Base-by-base conservation (phyloP, 2,888 invertebrate genomes). In the Argyra leucocephala region DNA sequence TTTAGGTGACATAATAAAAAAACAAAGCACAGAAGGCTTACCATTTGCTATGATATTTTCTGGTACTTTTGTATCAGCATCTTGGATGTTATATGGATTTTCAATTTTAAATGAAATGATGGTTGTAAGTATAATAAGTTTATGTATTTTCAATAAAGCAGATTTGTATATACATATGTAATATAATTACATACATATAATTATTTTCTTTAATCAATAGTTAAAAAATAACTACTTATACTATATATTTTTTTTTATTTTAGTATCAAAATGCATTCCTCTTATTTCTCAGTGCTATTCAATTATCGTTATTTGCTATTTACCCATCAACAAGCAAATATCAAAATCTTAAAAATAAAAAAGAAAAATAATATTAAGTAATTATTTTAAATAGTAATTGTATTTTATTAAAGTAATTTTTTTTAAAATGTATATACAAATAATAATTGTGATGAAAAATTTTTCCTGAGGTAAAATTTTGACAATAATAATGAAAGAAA, bases 11-110 rank as follows among this genome's bases (percentile, higher is more conserved):
- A 89, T 96, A 65, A 85, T 96, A 37, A 82, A 81, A 73, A 89
- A 88, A 21, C 87, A 90, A 80, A 92, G 90, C 77, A 91, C 95
- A 0, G 91, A 89, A 68, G 86, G 88, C 57, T 82, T 97, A 78
- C 95, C 96, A 6, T 91, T 96, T 76, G 91, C 93, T 10, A 83
- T 96, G 66, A 93, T 94, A 73, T 79, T 91, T 48, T 88, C 90
- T 70, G 93, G 91, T 69, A 85, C 91, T 36, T 73, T 92, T 7
- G 92, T 95, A n/a, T 70, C 74, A 22, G 67, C 71, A 3, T 71
- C 76, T 18, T 80, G 80, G 80, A 70, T 75, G 60, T 31, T 75
- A 1, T 79, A 80, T 67, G 80, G 76, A 2, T 67, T 79, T 22
- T 76, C 79, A 4, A 74, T 79, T 21, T 72, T 73, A 62, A 78